phyloP scores from a whole-genome alignment of 2,113 vertebrate species.

The Nibea coibor region DNA sequence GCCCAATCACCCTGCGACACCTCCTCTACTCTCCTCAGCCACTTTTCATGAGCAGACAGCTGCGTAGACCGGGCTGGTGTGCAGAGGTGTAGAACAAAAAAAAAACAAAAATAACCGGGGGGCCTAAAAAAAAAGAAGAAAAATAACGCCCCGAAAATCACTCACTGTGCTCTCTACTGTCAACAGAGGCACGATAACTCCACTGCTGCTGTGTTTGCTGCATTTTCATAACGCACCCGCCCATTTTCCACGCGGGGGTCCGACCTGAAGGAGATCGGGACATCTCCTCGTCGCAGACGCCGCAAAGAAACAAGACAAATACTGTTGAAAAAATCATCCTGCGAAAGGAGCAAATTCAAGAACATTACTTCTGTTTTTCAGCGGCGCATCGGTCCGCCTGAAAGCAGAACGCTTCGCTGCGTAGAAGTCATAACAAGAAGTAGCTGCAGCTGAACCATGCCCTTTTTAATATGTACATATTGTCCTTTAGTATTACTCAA shows the following conservation, averaged over 20 bases:
- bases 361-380: slow-evolving; percentile 49
- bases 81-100: slow-evolving; percentile 32
- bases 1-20: slow-evolving; percentile 25
- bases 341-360: slow-evolving; percentile 2
- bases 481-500: slow-evolving; percentile 77
- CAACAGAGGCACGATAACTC: slow-evolving; percentile 38
- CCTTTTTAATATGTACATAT: slow-evolving; percentile 70
- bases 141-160: slow-evolving; percentile 22
- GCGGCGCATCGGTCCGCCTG: slow-evolving; percentile 38
- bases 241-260: slow-evolving; percentile 23
- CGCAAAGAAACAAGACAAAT: slow-evolving; percentile 11
- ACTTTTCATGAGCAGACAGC: slow-evolving; percentile 38
- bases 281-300: slow-evolving; percentile 23
- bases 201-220: slow-evolving; percentile 53
- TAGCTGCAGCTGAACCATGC: slow-evolving; percentile 61
- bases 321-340: slow-evolving; percentile 27
- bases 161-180: slow-evolving; percentile 26
- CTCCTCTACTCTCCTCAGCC: slow-evolving; percentile 32
- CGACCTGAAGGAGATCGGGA: slow-evolving; percentile 18
- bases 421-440: slow-evolving; percentile 53
- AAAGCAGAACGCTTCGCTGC: slow-evolving; percentile 44
- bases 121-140: slow-evolving; percentile 29
- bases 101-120: slow-evolving; percentile 43
- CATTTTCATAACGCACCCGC: slow-evolving; percentile 44
- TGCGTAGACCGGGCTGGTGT: slow-evolving; percentile 34